These are phyloP conservation scores for Crotalus horridus DNA, from an alignment of 2,113 vertebrate genomes.

Conservation along the genomic window DNA sequence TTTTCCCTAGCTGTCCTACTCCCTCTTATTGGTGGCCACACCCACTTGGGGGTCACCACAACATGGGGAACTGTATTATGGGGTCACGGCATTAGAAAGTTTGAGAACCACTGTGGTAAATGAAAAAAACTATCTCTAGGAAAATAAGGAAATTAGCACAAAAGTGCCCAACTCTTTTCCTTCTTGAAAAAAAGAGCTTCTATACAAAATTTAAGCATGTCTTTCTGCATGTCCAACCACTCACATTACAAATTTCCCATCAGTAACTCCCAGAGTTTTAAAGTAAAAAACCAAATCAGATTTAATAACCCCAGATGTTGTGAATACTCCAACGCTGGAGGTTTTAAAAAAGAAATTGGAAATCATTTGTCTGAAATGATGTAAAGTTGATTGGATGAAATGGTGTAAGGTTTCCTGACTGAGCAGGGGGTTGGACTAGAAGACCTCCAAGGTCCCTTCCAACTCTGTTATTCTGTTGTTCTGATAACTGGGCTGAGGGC, in stretches of 20 bases:
- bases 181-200: neutral
- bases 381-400: neutral
- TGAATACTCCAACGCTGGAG: neutral
- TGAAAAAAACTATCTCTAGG: accelerated
- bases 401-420: too few relatives aligned
- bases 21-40: too few relatives aligned
- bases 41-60: too few relatives aligned
- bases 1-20: too few relatives aligned
- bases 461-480: neutral
- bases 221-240: neutral
- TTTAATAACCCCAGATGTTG: neutral
- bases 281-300: neutral
- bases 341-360: neutral
- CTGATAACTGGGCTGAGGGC: neutral
- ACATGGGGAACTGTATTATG: too few relatives aligned
- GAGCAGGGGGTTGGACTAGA: neutral
- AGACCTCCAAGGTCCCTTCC: neutral
- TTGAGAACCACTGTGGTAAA: too few relatives aligned
- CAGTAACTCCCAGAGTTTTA: neutral
- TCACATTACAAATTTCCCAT: too few relatives aligned
- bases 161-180: neutral
- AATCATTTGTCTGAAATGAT: neutral
- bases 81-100: too few relatives aligned
- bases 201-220: neutral
- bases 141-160: neutral